Conservation (phyloP, 2,888 invertebrate genomes). For the Xylocampa areola region DNA sequence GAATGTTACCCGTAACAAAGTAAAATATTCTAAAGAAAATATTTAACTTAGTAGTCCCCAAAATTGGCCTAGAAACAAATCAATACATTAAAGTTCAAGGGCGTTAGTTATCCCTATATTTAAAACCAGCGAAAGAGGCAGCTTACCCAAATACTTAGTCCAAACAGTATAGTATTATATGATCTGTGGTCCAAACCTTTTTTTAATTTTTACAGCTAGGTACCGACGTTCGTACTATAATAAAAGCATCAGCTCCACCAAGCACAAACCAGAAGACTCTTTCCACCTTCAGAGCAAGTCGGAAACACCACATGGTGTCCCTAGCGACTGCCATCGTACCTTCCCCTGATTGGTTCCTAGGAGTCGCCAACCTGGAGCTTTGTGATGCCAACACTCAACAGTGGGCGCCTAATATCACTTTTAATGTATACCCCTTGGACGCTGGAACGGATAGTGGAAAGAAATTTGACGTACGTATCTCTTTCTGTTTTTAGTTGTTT, state of each 20-base stretch:
- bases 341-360: constrained; percentile 99
- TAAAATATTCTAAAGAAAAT: too few species aligned
- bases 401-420: constrained; percentile 94
- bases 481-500: not conserved
- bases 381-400: constrained; percentile 93
- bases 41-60: too few species aligned
- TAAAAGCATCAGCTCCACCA: constrained; percentile 79
- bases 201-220: constrained; percentile 70
- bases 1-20: too few species aligned
- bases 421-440: constrained; percentile 98
- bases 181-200: too few species aligned
- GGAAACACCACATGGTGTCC: constrained; percentile 78
- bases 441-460: constrained; percentile 98
- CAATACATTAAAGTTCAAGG: too few species aligned
- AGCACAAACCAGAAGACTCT: constrained; percentile 72
- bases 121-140: too few species aligned
- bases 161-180: too few species aligned
- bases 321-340: constrained; percentile 80
- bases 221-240: constrained; percentile 76
- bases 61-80: too few species aligned
- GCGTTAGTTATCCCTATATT: too few species aligned
- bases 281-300: constrained; percentile 77
- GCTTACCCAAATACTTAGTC: not conserved
- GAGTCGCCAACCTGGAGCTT: constrained; percentile 96
- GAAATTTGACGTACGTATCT: constrained; percentile 93